Conservation (phyloP, 2,888 invertebrate species). For the Onthophagus sagittarius region DNA sequence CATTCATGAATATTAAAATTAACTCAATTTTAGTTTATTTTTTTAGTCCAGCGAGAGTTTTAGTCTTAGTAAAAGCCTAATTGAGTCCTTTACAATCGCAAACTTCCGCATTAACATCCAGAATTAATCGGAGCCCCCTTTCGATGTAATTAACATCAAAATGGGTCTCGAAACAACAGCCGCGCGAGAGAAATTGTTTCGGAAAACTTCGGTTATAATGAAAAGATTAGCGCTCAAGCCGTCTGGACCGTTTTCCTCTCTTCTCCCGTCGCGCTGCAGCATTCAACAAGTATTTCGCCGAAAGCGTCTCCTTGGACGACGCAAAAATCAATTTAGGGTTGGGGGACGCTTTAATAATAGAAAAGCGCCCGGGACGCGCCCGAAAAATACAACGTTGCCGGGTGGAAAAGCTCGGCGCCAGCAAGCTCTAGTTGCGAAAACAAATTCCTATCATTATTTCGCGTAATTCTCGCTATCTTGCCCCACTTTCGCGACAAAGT, state of each 20-base stretch:
- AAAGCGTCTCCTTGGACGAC: background rate
- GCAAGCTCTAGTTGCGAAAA: background rate
- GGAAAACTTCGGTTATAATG: background rate
- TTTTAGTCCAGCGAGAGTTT: background rate
- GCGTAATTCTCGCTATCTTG: background rate
- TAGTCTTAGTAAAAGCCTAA: background rate
- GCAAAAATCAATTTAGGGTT: background rate
- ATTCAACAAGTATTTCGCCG: background rate
- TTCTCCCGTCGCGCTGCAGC: background rate
- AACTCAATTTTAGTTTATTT: background rate
- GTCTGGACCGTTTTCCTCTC: background rate
- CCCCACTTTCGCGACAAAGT: background rate
- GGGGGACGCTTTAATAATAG: background rate
- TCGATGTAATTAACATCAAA: background rate
- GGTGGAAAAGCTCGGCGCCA: background rate
- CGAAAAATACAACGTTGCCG: background rate
- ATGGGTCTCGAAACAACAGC: background rate
- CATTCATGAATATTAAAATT: no score
- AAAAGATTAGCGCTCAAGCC: background rate
- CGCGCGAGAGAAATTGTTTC: background rate
- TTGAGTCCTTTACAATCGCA: background rate
- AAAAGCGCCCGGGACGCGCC: background rate
- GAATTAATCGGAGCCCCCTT: background rate
- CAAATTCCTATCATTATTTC: background rate
- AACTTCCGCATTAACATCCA: background rate